Evolutionary conservation across 2,113 vertebrate genomes (phyloP), one percentile per base, ranked within the genome.

Genomic region (Tenrec ecaudatus): DNA sequence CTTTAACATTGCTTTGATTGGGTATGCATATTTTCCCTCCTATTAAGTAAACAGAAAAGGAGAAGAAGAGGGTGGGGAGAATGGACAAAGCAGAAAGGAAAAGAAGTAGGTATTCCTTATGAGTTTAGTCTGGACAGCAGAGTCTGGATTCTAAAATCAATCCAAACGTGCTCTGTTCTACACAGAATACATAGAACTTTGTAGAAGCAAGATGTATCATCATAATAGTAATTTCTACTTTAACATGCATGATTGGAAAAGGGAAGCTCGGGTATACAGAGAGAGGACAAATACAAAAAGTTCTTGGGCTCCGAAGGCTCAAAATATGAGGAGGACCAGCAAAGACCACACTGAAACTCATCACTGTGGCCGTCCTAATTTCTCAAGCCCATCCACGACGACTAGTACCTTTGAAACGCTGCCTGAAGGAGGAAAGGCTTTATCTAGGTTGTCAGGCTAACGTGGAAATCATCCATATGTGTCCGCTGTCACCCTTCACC

Each of bases 161-260:
- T 15, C n/a, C 86, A 43, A 88, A 43, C 2, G 2, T 73, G 3
- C 7, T 15, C 75, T 79, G 3, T 78, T 75, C 57, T 8, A 89
- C 90, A 92, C 19, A 87, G 93, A 88, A 60, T 33, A 3, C n/a
- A 60, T 62, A 68, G n/a, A n/a, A n/a, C n/a, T n/a, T n/a, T n/a
- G n/a, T 8, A 93, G 33, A 94, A 86, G 23, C 1, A 83, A 25
- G 6, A 92, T 5, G 31, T 31, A 83, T 29, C 29, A 38, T 1
- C 10, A 71, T 60, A 77, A 53, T 3, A 82, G 40, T 27, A 82
- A 57, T 23, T 31, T 47, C 19, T 78, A 8, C 2, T 68, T 89
- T 62, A 8, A 20, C 27, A 23, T 53, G 22, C 69, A 47, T 33
- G 11, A 22, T 0, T 71, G 47, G 38, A 47, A 77, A 76, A 77